Evolutionary conservation across 2,113 vertebrate genomes (phyloP), one percentile per base, ranked within the genome.

Genomic region (Meriones unguiculatus): DNA sequence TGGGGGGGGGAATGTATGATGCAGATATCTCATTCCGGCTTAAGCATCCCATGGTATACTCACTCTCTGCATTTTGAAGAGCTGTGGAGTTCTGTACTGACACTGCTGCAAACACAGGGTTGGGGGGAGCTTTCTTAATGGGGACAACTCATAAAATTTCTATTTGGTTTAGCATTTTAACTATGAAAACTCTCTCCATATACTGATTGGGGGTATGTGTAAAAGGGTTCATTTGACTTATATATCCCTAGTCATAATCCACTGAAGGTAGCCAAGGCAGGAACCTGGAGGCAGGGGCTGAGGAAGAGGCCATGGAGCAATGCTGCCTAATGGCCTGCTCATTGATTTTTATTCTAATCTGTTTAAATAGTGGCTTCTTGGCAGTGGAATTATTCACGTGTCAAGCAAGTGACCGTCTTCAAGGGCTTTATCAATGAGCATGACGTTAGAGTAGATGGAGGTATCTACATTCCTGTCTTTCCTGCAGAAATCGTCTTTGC

Each of bases 141-240:
- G 50, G 17, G 28, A 17, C 4, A 50, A 67, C 30, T 9, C 28
- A 50, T 18, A 89, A 7, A 57, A 62, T 69, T 93, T 93, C 95
- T 5, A 86, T 86, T 89, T 93, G 25, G 22, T 28, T 87, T 90
- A 87, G 11, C 35, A 92, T 84, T 46, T 95, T 92, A 93, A 87
- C 8, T 76, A 69, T n/a, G 81, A 91, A 81, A 87, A 59, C 28
- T 54, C 11, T 81, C 54, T 54, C 3, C 10, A 72, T 54, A 5
- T 92, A 92, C 20, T 87, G 11, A 93, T 57, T 57, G 12, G 57
- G 12, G 57, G 13, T 57, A 15, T 57, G 4, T 57, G 57, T 57
- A 14, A 14, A 57, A 57, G 57, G 57, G 57, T 57, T 57, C 15
- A 57, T 57, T 57, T 57, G 57, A 14, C 4, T 57, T 15, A 57